phyloP scores from a whole-genome alignment of 2,888 invertebrate species.

The Rhagium mordax region DNA sequence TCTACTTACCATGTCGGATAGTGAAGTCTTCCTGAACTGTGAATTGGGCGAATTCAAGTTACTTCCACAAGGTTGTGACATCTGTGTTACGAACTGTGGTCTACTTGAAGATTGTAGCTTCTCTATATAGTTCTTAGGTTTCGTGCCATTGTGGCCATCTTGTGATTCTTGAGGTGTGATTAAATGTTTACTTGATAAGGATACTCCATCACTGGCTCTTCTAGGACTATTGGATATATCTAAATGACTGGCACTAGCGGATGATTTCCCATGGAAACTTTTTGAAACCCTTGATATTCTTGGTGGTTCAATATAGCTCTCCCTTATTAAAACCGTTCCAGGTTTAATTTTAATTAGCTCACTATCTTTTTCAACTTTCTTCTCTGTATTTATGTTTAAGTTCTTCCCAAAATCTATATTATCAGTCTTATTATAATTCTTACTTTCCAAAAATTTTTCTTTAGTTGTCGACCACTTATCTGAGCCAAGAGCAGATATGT shows the following conservation, averaged over 20 bases:
- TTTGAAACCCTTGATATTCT: conserved; percentile 69
- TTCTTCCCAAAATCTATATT: conserved; percentile 58
- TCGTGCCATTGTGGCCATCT: conserved; percentile 25
- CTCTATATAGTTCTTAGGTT: conserved; percentile 33
- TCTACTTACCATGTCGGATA: conserved; percentile 48
- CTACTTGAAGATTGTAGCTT: conserved; percentile 40
- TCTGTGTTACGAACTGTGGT: conserved; percentile 61
- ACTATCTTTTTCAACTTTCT: conserved; percentile 56
- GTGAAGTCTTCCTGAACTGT: conserved; percentile 58
- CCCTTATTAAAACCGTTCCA: conserved; percentile 71
- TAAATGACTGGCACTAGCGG: conserved; percentile 56
- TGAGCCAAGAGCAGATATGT: conserved; percentile 53
- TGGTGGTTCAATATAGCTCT: conserved; percentile 72
- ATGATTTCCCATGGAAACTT: conserved; percentile 69
- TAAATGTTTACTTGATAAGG: conserved; percentile 49
- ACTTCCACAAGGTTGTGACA: conserved; percentile 61
- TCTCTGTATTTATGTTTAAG: conserved; percentile 53
- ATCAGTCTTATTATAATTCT: conserved; percentile 51
- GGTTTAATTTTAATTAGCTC: conserved; percentile 57
- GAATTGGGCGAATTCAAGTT: conserved; percentile 32
- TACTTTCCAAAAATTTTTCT: conserved; percentile 64
- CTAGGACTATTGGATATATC: conserved; percentile 58
- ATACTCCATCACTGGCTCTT: conserved; percentile 64
- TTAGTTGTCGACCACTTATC: conserved; percentile 66
- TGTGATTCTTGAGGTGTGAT: conserved; percentile 33